These are phyloP conservation scores for Lasaia peninsularis DNA, from an alignment of 1,140 invertebrate species.

Conservation along the genomic window DNA sequence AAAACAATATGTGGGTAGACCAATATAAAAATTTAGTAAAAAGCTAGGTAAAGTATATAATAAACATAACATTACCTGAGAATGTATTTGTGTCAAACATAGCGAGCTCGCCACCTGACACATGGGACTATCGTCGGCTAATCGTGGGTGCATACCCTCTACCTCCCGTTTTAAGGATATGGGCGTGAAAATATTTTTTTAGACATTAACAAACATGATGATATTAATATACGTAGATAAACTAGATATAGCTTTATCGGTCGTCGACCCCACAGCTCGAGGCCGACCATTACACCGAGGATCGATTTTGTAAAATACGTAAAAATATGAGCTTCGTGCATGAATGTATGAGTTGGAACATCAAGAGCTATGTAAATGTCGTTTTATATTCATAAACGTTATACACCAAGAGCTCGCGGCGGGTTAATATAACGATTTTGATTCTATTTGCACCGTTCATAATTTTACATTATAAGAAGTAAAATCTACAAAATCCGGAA, in stretches of 20 bases:
- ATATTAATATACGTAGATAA: constrained; percentile 32
- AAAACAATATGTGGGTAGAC: no score
- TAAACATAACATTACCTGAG: no score
- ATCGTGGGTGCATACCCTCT: no score
- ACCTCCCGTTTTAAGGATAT: no score
- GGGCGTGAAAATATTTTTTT: no score
- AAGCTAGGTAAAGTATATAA: no score
- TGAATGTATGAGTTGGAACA: constrained; percentile 45
- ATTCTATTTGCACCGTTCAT: neutral
- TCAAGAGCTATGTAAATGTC: constrained; percentile 44
- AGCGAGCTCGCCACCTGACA: no score
- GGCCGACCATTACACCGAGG: constrained; percentile 28
- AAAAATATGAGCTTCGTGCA: constrained; percentile 36
- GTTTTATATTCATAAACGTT: constrained; percentile 56
- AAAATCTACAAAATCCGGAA: no score
- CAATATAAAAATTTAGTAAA: no score
- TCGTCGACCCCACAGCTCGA: constrained; percentile 37
- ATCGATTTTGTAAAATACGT: constrained; percentile 41
- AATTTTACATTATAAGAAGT: neutral
- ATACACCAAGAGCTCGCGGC: neutral
- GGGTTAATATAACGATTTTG: neutral
- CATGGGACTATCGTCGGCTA: no score
- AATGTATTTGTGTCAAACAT: no score
- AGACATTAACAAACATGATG: constrained; percentile 22
- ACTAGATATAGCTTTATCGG: constrained; percentile 47